Base-by-base conservation (phyloP, 1,140 invertebrate genomes). In the Saccostrea echinata region DNA sequence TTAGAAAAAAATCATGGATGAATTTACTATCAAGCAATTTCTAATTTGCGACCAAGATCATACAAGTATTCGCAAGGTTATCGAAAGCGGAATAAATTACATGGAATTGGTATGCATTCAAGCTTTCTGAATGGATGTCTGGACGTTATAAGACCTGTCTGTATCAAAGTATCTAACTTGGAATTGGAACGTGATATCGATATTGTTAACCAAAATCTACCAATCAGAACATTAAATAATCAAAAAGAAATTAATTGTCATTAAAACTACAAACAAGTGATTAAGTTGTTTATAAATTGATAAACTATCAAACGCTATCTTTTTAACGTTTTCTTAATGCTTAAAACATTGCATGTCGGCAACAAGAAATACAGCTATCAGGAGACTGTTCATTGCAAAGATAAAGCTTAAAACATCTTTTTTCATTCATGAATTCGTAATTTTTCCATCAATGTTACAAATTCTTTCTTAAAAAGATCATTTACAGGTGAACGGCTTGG, bases 341-440 rank as follows among this genome's bases (percentile, higher is more conserved):
- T 71, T 30, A 71, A 71, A 71, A 16, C 68, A 71, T 30, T 71
- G 68, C 24, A 16, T 30, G 30, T 16, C 24, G 68, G 13, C 12
- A 71, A 30, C 27, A 30, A 71, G 30, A 33, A 71, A 71, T 16
- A 33, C 4, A 30, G 24, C 27, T 71, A 71, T 71, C 68, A 71
- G 2, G 30, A 13, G 57, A 8, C 27, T 71, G 30, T 33, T 30
- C 13, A 30, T 71, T 71, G 68, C 27, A 33, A 27, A 30, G 30
- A 71, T 71, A 16, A 61, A 61, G 27, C 8, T 30, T 8, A 33
- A 27, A 1, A 64, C 57, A 71, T 27, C 30, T 61, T 71, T 12
- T 71, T 33, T 71, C 68, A 71, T 71, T 71, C 68, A 71, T 71
- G 68, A 71, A 71, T 30, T 71, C 9, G 68, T 71, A 30, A 30